Conservation (phyloP, 2,797 vertebrate species). For the Capromys pilorides region DNA sequence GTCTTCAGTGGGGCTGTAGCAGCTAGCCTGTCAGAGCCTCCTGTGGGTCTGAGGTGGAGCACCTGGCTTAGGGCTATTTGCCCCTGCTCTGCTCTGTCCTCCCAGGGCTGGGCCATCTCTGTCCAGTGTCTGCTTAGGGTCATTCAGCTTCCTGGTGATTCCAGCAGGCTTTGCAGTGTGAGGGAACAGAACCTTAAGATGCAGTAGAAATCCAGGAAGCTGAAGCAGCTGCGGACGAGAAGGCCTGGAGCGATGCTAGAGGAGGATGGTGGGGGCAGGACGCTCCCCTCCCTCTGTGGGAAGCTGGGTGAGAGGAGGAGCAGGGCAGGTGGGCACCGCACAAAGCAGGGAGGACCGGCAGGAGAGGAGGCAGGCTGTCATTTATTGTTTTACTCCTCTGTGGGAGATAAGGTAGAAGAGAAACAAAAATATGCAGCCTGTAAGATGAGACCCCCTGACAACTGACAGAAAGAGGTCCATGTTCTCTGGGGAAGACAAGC, state of each 20-base stretch:
- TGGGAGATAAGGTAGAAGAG: background rate
- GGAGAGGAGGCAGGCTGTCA: background rate
- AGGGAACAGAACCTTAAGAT: background rate
- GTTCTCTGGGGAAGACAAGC: background rate
- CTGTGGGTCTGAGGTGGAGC: background rate
- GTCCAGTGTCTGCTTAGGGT: background rate
- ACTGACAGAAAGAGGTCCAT: background rate
- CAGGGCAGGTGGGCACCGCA: no score
- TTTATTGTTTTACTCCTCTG: background rate
- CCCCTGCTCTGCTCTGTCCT: background rate
- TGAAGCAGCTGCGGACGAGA: background rate
- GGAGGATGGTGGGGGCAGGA: background rate
- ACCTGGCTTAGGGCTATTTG: background rate
- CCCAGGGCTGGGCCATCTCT: background rate
- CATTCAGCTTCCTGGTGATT: background rate
- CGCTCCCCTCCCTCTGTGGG: background rate
- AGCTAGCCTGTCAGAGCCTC: background rate
- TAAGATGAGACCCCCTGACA: background rate
- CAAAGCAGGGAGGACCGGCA: background rate
- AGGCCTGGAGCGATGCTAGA: no score
- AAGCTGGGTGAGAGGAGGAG: background rate
- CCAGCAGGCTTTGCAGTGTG: background rate
- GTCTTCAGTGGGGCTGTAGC: background rate
- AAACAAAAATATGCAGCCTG: background rate
- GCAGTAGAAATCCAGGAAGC: background rate